Conservation (phyloP, 1,140 invertebrate species). For the Orius laevigatus region DNA sequence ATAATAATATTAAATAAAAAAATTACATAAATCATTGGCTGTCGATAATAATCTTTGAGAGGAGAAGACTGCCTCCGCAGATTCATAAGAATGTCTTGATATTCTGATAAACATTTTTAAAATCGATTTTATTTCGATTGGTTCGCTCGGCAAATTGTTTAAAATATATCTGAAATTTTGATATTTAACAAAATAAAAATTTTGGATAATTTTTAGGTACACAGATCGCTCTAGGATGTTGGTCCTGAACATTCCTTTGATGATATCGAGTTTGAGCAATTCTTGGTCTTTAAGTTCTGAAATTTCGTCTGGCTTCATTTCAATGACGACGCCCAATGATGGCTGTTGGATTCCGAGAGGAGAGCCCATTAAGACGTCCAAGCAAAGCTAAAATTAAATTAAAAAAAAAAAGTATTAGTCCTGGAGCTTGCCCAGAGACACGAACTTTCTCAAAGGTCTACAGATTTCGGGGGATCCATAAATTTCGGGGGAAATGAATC, state of each 20-base stretch:
- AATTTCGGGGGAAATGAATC: no score
- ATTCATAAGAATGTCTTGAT: conserved; percentile 44
- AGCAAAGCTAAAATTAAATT: conserved; percentile 23
- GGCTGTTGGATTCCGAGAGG: conserved; percentile 45
- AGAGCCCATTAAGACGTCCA: conserved; percentile 52
- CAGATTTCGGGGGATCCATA: no score
- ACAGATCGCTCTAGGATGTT: conserved; percentile 53
- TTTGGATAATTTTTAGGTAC: conserved; percentile 27
- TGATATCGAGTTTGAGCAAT: conserved; percentile 56
- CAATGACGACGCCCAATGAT: conserved; percentile 34
- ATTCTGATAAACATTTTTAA: conserved; percentile 54
- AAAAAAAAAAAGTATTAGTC: background rate
- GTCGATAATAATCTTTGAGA: conserved; percentile 14
- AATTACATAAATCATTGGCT: background rate
- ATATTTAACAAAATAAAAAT: background rate
- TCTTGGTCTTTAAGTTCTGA: conserved; percentile 66
- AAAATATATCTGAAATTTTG: conserved; percentile 42
- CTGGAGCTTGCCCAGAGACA: no score
- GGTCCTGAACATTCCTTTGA: conserved; percentile 54
- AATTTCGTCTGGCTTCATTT: conserved; percentile 21
- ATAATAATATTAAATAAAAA: background rate
- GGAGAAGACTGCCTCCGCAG: conserved; percentile 34
- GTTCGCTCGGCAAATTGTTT: conserved; percentile 40
- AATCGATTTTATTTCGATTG: conserved; percentile 43
- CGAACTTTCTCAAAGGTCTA: no score